Evolutionary conservation across 2,888 invertebrate species (phyloP), one percentile per base, ranked within the genome.

Genomic region (Pterostichus madidus): DNA sequence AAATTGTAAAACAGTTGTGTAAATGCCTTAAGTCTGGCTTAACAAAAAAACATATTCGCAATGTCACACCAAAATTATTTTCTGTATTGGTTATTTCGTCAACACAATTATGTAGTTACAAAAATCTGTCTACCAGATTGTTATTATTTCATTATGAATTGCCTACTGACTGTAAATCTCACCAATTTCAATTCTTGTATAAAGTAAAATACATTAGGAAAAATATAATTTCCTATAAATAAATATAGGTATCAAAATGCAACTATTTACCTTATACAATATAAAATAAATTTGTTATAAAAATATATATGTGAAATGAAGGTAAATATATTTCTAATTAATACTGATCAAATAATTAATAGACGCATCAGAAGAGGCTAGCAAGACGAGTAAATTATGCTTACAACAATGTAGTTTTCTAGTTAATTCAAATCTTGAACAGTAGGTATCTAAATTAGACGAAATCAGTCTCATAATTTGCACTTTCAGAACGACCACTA

Each of bases 391-490:
- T 76, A 52, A 76, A 76, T 79, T 46, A 31, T 49, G 32, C 75
- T 13, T 52, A 46, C 44, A 73, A 68, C 32, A 13, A 39, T 39
- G 15, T 75, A 49, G 13, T 31, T 52, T 81, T 61, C 81, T 81
- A 61, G 32, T 61, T 11, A 46, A 24, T 81, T 52, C 59, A 80
- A 44, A 53, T 32, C 17, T 52, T 56, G 44, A 73, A 56, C 31
- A 75, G 32, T 75, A 56, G 59, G 32, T 75, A 56, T 75, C 39
- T 61, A 59, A 81, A 75, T 81, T 81, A 75, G 81, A 81, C 61
- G 75, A 81, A 81, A 81, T 81, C 81, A 81, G 81, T 81, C 81
- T 81, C 81, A 56, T 81, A 61, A 49, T 73, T 81, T 81, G 73
- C 75, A 59, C 73, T 75, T 75, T 75, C 81, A 81, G 61, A 73